Base-by-base conservation (phyloP, 2,888 invertebrate species). In the Asteroscopus sphinx region DNA sequence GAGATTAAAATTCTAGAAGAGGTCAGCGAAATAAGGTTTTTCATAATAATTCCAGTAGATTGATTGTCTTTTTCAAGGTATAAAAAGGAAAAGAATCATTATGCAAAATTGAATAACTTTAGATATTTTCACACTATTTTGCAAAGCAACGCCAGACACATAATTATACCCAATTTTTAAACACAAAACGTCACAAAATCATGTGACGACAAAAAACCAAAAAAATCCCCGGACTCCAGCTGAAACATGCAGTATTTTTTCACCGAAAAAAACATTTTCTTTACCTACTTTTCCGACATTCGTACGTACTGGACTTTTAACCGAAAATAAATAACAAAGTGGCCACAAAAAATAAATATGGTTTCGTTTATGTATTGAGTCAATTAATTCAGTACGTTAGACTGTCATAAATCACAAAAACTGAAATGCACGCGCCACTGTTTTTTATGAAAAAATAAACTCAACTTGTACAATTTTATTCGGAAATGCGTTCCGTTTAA, bases 401-500 rank as follows among this genome's bases (percentile, higher is more conserved):
- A 16, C 25, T 58, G 52, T 58, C 58, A 67, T 67, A 68, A 63
- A 67, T 68, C 51, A 68, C 68, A 67, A 37, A 68, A 49, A 63
- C 64, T 53, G 68, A 46, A 68, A 68, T 57, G 68, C 48, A 63
- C 11, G 37, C 51, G 30, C 8, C 30, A 26, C 55, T 47, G n/a
- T 51, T 56, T 66, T 66, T 67, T 42, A 5, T 12, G 40, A 57
- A 48, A 68, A 61, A 62, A 67, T 55, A 61, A 62, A 52, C 45
- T 63, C 47, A 45, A 58, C 63, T 68, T 63, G 58, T 68, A 52
- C 69, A 67, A 49, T 67, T 68, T 68, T 64, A 67, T 67, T 67
- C 58, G 77, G 82, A 85, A 85, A 85, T 85, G 83, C 81, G 84
- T 82, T 77, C 80, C 78, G 79, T 85, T 85, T 85, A 80, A 77